Conservation (phyloP, 2,113 vertebrate genomes). For the Bujurquina vittata region DNA sequence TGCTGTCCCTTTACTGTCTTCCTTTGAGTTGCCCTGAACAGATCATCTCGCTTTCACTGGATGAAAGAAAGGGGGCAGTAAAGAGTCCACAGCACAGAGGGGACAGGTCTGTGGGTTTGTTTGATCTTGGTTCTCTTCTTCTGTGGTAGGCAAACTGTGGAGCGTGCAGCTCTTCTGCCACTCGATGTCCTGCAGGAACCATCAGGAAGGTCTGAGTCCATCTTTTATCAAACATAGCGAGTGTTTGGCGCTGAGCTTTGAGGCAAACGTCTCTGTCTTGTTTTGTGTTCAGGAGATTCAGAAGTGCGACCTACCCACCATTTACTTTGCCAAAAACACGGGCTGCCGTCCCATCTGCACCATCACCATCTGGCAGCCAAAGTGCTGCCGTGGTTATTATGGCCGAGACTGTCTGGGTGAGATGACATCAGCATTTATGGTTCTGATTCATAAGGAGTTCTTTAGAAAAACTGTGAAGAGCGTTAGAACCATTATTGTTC, state of each 20-base stretch:
- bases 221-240: background rate
- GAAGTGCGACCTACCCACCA: conserved; percentile 74
- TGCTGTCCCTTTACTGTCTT: too few species aligned
- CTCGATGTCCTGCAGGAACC: conserved; percentile 80
- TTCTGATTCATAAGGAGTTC: background rate
- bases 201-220: conserved; percentile 83
- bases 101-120: background rate
- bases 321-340: conserved; percentile 10
- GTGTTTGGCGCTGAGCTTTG: background rate
- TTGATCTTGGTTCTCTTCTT: conserved; percentile 7
- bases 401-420: conserved; percentile 90
- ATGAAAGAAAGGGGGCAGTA: too few species aligned
- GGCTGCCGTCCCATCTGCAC: conserved; percentile 85
- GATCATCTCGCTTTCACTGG: too few species aligned
- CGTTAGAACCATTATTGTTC: too few species aligned
- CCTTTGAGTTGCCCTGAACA: too few species aligned
- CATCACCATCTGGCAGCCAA: conserved; percentile 79
- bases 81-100: too few species aligned
- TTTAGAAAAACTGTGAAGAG: background rate
- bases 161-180: conserved; percentile 64
- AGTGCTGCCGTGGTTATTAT: conserved; percentile 89
- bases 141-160: conserved; percentile 82
- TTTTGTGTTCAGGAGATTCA: conserved; percentile 53
- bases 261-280: background rate
- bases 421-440: background rate